Conservation (phyloP, 2,797 vertebrate genomes). For the Peromyscus nudipes region DNA sequence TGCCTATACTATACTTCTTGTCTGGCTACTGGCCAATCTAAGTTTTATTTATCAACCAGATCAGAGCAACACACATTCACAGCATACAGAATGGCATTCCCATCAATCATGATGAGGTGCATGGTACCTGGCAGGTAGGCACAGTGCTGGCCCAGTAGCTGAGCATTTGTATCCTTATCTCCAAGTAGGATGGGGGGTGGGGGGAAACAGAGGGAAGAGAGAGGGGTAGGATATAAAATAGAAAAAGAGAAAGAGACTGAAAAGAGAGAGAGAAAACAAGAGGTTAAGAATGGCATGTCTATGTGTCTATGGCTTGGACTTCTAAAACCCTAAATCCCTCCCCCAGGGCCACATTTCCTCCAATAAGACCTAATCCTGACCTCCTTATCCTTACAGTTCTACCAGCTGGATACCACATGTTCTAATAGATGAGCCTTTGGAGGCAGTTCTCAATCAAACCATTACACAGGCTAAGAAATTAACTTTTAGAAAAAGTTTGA, state of each 20-base stretch:
- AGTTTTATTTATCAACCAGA: no score
- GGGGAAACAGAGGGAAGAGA: no score
- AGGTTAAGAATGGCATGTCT: background rate
- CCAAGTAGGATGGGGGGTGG: background rate
- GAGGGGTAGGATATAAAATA: background rate
- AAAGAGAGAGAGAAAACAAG: background rate
- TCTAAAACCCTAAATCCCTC: background rate
- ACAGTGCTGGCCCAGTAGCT: background rate
- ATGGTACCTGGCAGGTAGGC: no score
- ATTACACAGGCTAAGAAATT: background rate
- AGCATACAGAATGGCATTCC: no score
- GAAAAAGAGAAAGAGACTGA: background rate
- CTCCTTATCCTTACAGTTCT: background rate
- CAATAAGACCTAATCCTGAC: background rate
- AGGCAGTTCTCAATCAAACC: background rate
- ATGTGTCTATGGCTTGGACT: background rate
- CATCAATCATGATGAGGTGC: no score
- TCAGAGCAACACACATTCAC: no score
- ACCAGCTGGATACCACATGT: background rate
- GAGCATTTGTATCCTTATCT: background rate
- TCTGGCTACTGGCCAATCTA: no score
- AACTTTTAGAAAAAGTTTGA: background rate
- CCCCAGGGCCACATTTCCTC: background rate
- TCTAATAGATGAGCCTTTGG: background rate
- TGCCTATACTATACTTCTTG: no score